Conservation (phyloP, 2,797 vertebrate species). For the Morelia viridis region DNA sequence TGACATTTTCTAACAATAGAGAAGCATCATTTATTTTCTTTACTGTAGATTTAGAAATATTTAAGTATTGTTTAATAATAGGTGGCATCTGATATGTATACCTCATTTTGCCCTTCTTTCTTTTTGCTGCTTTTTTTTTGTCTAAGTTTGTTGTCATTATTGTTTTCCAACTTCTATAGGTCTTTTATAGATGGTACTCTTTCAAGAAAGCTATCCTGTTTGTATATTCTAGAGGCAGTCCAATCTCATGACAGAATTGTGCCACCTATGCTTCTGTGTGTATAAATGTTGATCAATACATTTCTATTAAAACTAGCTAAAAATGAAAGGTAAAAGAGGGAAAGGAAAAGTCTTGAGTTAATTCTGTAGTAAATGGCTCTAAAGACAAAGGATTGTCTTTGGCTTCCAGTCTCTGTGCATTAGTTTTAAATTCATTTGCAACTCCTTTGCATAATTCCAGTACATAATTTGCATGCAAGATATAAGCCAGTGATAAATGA, state of each 20-base stretch:
- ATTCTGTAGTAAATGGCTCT: not conserved
- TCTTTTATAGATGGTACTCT: not conserved
- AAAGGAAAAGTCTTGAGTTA: not conserved
- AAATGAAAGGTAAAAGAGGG: not conserved
- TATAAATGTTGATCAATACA: not conserved
- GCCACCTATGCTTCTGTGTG: not conserved
- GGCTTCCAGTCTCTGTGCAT: not conserved
- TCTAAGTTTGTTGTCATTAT: not conserved
- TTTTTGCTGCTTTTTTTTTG: not conserved
- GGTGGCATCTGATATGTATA: not conserved
- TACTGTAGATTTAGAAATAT: not conserved
- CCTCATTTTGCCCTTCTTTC: not conserved
- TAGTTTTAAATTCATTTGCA: not conserved
- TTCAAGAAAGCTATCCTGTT: not conserved
- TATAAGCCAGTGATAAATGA: not conserved
- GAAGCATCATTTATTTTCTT: not conserved
- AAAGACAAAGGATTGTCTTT: not conserved
- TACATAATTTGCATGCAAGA: not conserved
- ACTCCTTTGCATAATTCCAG: not conserved
- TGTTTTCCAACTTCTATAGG: not conserved
- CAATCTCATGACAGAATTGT: not conserved
- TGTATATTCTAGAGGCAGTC: not conserved
- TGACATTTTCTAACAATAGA: not conserved
- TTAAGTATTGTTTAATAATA: not conserved
- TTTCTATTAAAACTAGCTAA: not conserved